phyloP scores from a whole-genome alignment of 2,797 vertebrate species.

The Etheostoma nigrum region DNA sequence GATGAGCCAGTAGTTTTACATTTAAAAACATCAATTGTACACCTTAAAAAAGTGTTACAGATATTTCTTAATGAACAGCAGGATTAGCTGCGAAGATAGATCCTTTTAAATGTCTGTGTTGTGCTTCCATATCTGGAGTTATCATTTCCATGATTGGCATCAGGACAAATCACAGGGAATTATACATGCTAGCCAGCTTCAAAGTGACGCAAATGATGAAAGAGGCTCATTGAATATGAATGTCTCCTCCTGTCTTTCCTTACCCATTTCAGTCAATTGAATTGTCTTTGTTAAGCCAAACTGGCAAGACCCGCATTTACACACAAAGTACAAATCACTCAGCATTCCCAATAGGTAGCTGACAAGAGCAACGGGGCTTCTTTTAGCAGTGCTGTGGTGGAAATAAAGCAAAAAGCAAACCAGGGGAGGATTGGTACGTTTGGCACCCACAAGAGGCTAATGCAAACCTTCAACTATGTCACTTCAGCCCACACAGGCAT shows the following conservation, averaged over 20 bases:
- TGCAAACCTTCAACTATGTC: slow-evolving; percentile 76
- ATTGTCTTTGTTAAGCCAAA: slow-evolving; percentile 76
- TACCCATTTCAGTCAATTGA: slow-evolving; percentile 56
- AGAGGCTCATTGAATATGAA: slow-evolving; percentile 74
- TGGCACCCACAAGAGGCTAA: slow-evolving; percentile 76
- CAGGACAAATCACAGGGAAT: slow-evolving; percentile 77
- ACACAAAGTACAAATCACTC: slow-evolving; percentile 69
- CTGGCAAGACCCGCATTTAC: slow-evolving; percentile 73
- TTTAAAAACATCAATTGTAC: slow-evolving; percentile 36
- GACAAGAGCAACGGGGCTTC: slow-evolving; percentile 49
- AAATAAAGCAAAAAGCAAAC: slow-evolving; percentile 34
- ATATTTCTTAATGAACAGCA: slow-evolving; percentile 46
- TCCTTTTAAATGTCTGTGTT: slow-evolving; percentile 36
- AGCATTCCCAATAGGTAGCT: slow-evolving; percentile 53
- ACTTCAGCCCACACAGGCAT: slow-evolving; percentile 83
- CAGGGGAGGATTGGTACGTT: slow-evolving; percentile 50
- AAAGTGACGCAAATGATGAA: slow-evolving; percentile 76
- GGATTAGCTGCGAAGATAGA: slow-evolving; percentile 28
- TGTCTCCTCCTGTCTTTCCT: slow-evolving; percentile 58
- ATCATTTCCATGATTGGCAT: slow-evolving; percentile 69
- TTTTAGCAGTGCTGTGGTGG: slow-evolving; percentile 38
- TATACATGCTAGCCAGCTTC: slow-evolving; percentile 77
- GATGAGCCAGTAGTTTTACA: slow-evolving; percentile 42
- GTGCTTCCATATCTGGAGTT: slow-evolving; percentile 55
- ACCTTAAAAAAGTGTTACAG: slow-evolving; percentile 5